Evolutionary conservation across 2,113 vertebrate species (phyloP).

Genomic region (Pandion haliaetus): DNA sequence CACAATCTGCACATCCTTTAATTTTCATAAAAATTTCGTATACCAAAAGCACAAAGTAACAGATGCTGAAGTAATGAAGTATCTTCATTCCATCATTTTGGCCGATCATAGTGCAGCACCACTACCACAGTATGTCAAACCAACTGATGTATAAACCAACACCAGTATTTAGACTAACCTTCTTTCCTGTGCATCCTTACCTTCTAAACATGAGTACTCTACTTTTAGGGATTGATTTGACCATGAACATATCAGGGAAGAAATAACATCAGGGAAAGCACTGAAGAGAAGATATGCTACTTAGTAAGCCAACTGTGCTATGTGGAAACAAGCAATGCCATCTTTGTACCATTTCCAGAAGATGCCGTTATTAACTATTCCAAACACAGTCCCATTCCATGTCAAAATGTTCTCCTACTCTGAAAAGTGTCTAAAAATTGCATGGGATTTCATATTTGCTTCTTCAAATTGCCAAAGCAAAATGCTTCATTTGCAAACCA

Average conservation of each 20-base stretch:
- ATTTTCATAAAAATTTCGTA: neutral
- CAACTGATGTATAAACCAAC: neutral
- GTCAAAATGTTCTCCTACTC: neutral
- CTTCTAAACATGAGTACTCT: neutral
- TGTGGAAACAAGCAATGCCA: neutral
- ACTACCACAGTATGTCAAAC: accelerated
- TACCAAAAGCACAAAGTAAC: neutral
- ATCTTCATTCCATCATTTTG: neutral
- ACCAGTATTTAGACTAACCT: neutral
- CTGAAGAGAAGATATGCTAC: neutral
- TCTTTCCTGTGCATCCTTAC: neutral
- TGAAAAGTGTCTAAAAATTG: neutral
- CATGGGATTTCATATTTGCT: neutral
- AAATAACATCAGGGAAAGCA: neutral
- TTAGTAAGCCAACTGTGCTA: neutral
- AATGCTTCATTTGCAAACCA: neutral
- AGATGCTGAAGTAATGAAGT: neutral
- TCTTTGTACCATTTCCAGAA: neutral
- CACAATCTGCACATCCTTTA: neutral
- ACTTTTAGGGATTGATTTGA: neutral
- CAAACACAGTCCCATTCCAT: neutral
- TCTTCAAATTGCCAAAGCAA: neutral
- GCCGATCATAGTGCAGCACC: neutral
- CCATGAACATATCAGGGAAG: neutral
- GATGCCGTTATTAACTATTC: neutral